These are phyloP conservation scores for Aleiodes sp. DNA, from an alignment of 1,140 invertebrate species.

Conservation along the genomic window DNA sequence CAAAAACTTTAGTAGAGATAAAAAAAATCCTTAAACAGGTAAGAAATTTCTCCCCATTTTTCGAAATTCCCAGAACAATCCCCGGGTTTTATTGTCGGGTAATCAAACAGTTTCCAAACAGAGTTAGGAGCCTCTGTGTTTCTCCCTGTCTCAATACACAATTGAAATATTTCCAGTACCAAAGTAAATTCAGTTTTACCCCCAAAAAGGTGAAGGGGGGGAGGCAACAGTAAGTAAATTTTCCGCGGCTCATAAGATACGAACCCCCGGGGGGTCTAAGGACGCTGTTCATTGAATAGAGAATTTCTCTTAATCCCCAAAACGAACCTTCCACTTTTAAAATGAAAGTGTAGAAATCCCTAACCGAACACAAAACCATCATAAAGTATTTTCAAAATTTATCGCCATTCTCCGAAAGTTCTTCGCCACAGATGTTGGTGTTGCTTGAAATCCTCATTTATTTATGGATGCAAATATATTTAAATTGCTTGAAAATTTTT, in stretches of 20 bases:
- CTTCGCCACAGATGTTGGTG: neutral
- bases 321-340: neutral
- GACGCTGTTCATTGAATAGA: neutral
- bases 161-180: too few relatives aligned
- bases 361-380: neutral
- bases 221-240: neutral
- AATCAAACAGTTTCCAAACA: neutral
- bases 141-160: too few relatives aligned
- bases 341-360: neutral
- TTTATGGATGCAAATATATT: slow-evolving; percentile 1
- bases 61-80: neutral
- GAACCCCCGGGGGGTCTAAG: neutral
- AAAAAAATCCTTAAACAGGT: too few relatives aligned
- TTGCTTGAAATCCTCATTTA: neutral
- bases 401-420: neutral
- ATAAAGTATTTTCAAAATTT: neutral
- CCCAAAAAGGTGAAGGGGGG: too few relatives aligned
- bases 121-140: neutral
- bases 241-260: neutral
- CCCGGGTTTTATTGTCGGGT: neutral
- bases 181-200: too few relatives aligned
- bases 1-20: too few relatives aligned
- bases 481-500: too few relatives aligned
- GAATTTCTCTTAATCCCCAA: neutral
- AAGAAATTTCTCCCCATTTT: too few relatives aligned